Percentiles rank a stretch among this genome's conserved stretches.
phyloP scores from a whole-genome alignment of 2,797 vertebrate genomes.

The Spinibarbus caldwelli region DNA sequence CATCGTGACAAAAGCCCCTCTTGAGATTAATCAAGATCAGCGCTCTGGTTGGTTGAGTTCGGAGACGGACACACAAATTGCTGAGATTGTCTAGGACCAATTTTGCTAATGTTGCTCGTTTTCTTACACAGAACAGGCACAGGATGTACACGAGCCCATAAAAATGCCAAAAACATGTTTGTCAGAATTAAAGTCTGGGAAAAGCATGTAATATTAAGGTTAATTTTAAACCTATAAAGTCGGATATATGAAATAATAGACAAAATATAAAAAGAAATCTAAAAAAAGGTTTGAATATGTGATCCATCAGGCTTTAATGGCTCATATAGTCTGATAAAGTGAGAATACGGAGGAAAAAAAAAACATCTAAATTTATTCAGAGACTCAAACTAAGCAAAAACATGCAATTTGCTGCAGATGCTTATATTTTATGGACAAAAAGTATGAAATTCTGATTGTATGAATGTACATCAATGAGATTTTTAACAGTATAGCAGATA shows the following conservation, averaged over 20 bases:
- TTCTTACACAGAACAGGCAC: neutral
- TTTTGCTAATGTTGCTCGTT: slow-evolving; percentile 21
- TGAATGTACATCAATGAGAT: neutral
- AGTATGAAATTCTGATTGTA: neutral
- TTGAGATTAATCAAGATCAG: slow-evolving; percentile 64
- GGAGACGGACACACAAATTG: slow-evolving; percentile 59
- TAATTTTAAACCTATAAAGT: neutral
- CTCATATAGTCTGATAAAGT: neutral
- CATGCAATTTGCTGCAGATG: neutral
- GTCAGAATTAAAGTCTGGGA: neutral
- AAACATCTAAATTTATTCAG: neutral
- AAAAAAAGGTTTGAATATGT: neutral
- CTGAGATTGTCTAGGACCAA: slow-evolving; percentile 63
- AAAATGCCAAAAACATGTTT: neutral
- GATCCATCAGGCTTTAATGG: neutral
- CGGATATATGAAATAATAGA: neutral
- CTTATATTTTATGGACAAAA: neutral
- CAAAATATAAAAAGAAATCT: too few species aligned
- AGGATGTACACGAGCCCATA: neutral
- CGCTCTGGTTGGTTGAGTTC: slow-evolving; percentile 56
- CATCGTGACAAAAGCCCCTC: slow-evolving; percentile 56
- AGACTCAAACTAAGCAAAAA: neutral
- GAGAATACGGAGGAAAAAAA: neutral
- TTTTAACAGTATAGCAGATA: neutral
- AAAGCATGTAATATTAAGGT: neutral